A percentile compares a stretch with the other conserved stretches of the same genome.
Conservation (phyloP, 2,888 invertebrate species). For the Catocala fraxini region DNA sequence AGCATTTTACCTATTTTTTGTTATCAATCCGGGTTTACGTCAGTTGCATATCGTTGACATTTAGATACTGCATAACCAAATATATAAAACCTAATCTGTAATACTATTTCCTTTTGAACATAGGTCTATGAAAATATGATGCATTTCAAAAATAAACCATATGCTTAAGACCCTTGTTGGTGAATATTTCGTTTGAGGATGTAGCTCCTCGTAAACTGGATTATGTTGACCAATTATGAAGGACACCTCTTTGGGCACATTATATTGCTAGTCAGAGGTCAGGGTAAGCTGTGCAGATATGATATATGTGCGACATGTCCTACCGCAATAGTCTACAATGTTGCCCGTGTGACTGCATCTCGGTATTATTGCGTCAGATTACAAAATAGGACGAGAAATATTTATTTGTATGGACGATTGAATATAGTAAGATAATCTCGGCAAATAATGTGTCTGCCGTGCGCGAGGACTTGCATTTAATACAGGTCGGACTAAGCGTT, state of each 20-base stretch:
- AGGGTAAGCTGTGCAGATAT: slow-evolving; percentile 28
- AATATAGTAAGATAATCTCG: too few species aligned
- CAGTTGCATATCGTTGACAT: slow-evolving; percentile 31
- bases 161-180: not conserved
- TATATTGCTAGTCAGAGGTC: slow-evolving; percentile 39
- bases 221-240: slow-evolving; percentile 17
- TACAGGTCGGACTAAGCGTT: too few species aligned
- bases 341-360: slow-evolving; percentile 35
- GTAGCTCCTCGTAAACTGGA: slow-evolving; percentile 22
- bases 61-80: slow-evolving; percentile 27
- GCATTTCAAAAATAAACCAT: not conserved
- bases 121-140: slow-evolving; percentile 19
- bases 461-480: too few species aligned
- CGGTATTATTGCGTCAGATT: slow-evolving; percentile 24
- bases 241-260: slow-evolving; percentile 24
- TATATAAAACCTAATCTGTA: slow-evolving; percentile 10
- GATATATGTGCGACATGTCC: slow-evolving; percentile 48
- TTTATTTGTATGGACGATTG: too few species aligned
- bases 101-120: slow-evolving; percentile 6
- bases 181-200: not conserved
- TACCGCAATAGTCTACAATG: slow-evolving; percentile 65
- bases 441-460: too few species aligned
- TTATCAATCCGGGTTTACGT: slow-evolving; percentile 27
- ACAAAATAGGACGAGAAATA: slow-evolving; percentile 1
- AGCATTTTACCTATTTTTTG: slow-evolving; percentile 3